Evolutionary conservation across 1,140 invertebrate genomes (phyloP).

Genomic region (Pogonognathellus flavescens): DNA sequence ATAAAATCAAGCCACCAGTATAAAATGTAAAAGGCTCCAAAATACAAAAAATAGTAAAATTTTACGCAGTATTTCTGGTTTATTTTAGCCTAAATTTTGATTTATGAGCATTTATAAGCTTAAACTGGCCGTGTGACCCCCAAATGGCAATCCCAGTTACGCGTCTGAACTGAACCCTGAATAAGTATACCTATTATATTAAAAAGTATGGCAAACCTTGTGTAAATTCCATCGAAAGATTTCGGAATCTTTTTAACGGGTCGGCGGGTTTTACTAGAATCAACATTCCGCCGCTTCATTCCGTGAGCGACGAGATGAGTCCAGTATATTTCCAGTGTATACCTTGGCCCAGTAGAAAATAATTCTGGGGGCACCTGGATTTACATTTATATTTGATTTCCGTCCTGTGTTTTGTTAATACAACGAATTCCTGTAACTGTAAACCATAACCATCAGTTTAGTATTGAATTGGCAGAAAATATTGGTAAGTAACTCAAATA

Average conservation of each 20-base stretch:
- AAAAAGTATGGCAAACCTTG: conserved; percentile 56
- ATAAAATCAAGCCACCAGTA: too few species aligned
- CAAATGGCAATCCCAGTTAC: too few species aligned
- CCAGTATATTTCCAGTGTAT: conserved; percentile 36
- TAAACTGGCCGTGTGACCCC: too few species aligned
- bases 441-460: neutral
- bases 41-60: too few species aligned
- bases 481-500: too few species aligned
- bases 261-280: conserved; percentile 65
- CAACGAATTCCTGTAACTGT: neutral
- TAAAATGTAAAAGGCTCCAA: too few species aligned
- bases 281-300: conserved; percentile 67
- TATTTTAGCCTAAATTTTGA: too few species aligned
- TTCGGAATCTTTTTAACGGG: conserved; percentile 66
- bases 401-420: neutral
- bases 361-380: conserved; percentile 3
- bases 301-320: conserved; percentile 56
- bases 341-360: neutral
- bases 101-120: too few species aligned
- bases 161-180: too few species aligned
- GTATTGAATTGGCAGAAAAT: too few species aligned
- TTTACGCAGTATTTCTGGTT: too few species aligned
- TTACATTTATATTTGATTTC: neutral
- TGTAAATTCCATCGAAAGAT: conserved; percentile 66
- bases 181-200: too few species aligned